Evolutionary conservation across 2,888 invertebrate genomes (phyloP).

Genomic region (Amphiduros pacificus): DNA sequence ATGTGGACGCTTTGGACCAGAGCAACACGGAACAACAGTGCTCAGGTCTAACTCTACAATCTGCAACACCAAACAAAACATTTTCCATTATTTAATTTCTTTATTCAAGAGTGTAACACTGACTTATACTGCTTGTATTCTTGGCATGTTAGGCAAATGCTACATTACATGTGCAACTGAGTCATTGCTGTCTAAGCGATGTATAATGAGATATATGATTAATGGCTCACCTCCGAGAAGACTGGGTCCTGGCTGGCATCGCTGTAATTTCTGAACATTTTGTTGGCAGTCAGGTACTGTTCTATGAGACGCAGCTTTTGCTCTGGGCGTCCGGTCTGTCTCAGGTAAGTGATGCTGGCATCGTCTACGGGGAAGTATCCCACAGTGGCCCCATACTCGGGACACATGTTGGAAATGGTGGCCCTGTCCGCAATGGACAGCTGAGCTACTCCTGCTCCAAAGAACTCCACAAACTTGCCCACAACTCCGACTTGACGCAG

Average conservation of each 20-base stretch:
- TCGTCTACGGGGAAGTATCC: conserved; percentile 92
- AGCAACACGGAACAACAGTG: conserved; percentile 90
- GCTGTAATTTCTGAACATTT: conserved; percentile 81
- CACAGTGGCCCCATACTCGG: conserved; percentile 95
- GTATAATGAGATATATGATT: too few relatives aligned
- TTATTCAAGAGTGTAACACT: too few relatives aligned
- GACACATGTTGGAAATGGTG: conserved; percentile 98
- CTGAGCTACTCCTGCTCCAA: conserved; percentile 87
- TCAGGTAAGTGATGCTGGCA: conserved; percentile 78
- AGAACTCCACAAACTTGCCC: conserved; percentile 98
- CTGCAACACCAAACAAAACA: too few relatives aligned
- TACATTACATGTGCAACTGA: too few relatives aligned
- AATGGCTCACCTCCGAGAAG: conserved; percentile 69
- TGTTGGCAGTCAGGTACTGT: conserved; percentile 77
- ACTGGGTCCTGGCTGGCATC: conserved; percentile 77
- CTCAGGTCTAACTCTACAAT: conserved; percentile 81
- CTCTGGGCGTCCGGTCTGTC: conserved; percentile 82
- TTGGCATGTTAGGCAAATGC: too few relatives aligned
- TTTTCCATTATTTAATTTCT: too few relatives aligned
- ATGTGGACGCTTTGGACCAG: conserved; percentile 96
- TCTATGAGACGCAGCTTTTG: conserved; percentile 73
- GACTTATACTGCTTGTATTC: too few relatives aligned
- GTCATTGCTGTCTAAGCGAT: too few relatives aligned
- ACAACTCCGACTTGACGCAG: conserved; percentile 92
- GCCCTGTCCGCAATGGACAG: conserved; percentile 95